phyloP scores from a whole-genome alignment of 2,797 vertebrate species.

The Rhinichthys osculus region DNA sequence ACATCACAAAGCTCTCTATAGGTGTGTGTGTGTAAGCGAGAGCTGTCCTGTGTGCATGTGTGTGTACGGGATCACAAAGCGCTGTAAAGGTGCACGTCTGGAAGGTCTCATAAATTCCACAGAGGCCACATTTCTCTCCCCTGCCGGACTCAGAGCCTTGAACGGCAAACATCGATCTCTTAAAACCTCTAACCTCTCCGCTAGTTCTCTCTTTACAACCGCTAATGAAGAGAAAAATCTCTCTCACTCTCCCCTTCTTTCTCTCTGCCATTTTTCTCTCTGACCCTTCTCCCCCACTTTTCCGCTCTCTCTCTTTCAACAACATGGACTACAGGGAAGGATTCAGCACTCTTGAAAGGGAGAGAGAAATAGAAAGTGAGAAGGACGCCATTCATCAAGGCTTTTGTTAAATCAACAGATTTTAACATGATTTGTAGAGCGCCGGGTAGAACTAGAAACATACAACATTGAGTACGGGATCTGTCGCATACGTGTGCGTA shows the following conservation, averaged over 20 bases:
- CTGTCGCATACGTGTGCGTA: not conserved
- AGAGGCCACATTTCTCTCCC: conserved; percentile 43
- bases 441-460: conserved; percentile 7
- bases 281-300: conserved; percentile 36
- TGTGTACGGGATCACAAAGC: conserved; percentile 39
- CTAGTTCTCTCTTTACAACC: conserved; percentile 53
- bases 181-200: conserved; percentile 52
- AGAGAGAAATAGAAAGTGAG: conserved; percentile 24
- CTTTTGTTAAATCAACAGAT: conserved; percentile 51
- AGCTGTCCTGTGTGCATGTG: conserved; percentile 18
- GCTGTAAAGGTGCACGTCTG: conserved; percentile 33
- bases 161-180: conserved; percentile 50
- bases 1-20: conserved; percentile 41
- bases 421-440: conserved; percentile 38
- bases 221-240: conserved; percentile 55
- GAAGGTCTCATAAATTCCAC: conserved; percentile 53
- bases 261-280: conserved; percentile 41
- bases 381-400: conserved; percentile 45
- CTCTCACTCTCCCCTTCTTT: conserved; percentile 19
- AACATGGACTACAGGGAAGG: conserved; percentile 52
- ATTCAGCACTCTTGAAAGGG: conserved; percentile 82
- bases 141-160: conserved; percentile 39
- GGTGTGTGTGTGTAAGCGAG: conserved; percentile 1
- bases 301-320: conserved; percentile 36
- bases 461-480: conserved; percentile 3